Conservation (phyloP, 2,888 invertebrate species). For the Hymenopus coronatus region DNA sequence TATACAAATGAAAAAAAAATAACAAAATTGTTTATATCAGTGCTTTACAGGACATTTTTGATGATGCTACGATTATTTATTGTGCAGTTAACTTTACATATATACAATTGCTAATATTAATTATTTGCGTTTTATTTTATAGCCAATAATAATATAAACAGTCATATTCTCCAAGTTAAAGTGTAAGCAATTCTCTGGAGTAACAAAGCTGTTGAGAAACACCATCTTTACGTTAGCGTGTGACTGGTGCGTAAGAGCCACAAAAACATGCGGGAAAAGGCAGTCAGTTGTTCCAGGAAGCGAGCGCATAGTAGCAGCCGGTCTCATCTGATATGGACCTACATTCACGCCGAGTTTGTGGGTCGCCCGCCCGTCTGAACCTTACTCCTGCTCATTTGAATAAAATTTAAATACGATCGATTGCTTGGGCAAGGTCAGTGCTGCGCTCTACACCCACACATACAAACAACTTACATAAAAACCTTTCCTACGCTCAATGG, state of each 20-base stretch:
- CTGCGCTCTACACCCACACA: neutral
- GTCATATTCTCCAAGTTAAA: too few species aligned
- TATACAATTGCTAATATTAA: too few species aligned
- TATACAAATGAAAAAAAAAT: too few species aligned
- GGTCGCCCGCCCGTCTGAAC: neutral
- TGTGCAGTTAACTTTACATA: too few species aligned
- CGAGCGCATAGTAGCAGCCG: neutral
- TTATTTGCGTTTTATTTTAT: too few species aligned
- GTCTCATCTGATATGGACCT: conserved; percentile 10
- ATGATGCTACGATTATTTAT: too few species aligned
- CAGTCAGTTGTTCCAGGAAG: neutral
- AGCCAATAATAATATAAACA: too few species aligned
- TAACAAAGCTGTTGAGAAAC: too few species aligned
- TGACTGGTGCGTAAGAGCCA: neutral
- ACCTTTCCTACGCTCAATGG: neutral
- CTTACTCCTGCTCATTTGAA: conserved; percentile 15
- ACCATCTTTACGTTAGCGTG: too few species aligned
- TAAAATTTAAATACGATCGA: conserved; percentile 26
- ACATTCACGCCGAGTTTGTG: conserved; percentile 6
- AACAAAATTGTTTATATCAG: too few species aligned
- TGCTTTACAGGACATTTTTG: too few species aligned
- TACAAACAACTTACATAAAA: neutral
- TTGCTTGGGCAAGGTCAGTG: conserved; percentile 23
- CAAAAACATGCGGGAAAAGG: neutral
- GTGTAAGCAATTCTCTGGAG: too few species aligned